Percentiles rank a stretch among this genome's conserved stretches.
phyloP scores from a whole-genome alignment of 2,797 vertebrate genomes.

The Protonibea diacanthus region DNA sequence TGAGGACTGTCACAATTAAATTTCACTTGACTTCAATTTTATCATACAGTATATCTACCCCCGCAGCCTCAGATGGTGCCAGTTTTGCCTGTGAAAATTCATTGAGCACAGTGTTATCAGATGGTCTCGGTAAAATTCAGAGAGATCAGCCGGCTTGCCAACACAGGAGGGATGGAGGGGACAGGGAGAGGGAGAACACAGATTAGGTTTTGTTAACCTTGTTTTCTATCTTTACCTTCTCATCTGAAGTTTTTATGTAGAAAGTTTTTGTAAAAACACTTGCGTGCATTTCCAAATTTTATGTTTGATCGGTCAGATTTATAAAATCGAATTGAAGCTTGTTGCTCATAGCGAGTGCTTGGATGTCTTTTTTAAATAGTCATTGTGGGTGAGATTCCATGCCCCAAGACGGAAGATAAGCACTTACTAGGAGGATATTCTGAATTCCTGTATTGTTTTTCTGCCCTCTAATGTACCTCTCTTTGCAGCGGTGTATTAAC shows the following conservation, averaged over 20 bases:
- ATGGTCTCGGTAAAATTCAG: constrained; percentile 39
- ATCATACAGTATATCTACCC: not conserved
- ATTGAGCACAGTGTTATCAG: constrained; percentile 38
- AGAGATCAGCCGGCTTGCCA: constrained; percentile 37
- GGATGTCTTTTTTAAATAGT: constrained; percentile 9
- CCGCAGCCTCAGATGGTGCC: constrained; percentile 11
- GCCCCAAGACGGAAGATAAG: constrained; percentile 66
- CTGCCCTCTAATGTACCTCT: constrained; percentile 43
- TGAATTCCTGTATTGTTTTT: constrained; percentile 69
- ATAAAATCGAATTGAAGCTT: not conserved
- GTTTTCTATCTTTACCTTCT: constrained; percentile 1
- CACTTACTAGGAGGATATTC: constrained; percentile 66
- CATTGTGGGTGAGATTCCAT: constrained; percentile 60
- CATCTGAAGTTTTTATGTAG: not conserved
- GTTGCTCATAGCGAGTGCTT: not conserved
- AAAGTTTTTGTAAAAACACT: not conserved
- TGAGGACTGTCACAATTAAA: not conserved
- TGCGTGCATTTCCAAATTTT: not conserved
- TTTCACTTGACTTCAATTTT: not conserved
- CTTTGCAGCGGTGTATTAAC: constrained; percentile 24
- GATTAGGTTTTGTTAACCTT: not conserved
- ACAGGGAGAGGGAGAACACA: constrained; percentile 35
- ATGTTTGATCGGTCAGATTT: not conserved
- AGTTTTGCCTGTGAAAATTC: constrained; percentile 17
- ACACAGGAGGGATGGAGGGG: constrained; percentile 23